Evolutionary conservation across 2,888 invertebrate species (phyloP).

Genomic region (Himalopsyche anomala): DNA sequence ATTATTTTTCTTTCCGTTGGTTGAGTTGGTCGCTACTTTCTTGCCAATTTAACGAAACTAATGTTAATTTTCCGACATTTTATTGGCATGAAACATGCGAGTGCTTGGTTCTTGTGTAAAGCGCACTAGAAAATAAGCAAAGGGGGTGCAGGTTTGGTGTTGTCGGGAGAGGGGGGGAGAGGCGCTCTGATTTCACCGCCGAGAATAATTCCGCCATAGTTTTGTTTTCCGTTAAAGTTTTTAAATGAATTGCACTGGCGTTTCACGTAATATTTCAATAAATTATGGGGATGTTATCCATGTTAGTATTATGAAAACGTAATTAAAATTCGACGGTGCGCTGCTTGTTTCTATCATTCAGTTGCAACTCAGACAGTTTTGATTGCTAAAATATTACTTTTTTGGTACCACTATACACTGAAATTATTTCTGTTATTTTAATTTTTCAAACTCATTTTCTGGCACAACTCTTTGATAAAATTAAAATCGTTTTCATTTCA

Average conservation of each 20-base stretch:
- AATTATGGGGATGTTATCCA: constrained; percentile 36
- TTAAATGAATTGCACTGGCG: constrained; percentile 33
- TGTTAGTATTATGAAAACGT: constrained; percentile 29
- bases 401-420: neutral
- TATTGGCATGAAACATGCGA: constrained; percentile 64
- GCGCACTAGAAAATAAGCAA: constrained; percentile 27
- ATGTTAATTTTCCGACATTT: constrained; percentile 63
- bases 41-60: constrained; percentile 63
- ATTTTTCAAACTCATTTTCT: neutral
- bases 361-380: neutral
- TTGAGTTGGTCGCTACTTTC: constrained; percentile 55
- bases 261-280: constrained; percentile 43
- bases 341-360: constrained; percentile 27
- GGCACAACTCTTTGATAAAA: neutral
- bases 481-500: no score
- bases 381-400: constrained; percentile 31
- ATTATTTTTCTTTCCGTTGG: constrained; percentile 57
- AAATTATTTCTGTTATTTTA: neutral
- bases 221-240: constrained; percentile 34
- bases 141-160: constrained; percentile 1
- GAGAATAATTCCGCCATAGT: constrained; percentile 24
- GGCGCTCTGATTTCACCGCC: neutral
- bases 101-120: constrained; percentile 56
- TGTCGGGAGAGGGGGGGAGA: neutral
- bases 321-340: constrained; percentile 12